Base-by-base conservation (phyloP, 2,113 vertebrate genomes). In the Rhea americana region DNA sequence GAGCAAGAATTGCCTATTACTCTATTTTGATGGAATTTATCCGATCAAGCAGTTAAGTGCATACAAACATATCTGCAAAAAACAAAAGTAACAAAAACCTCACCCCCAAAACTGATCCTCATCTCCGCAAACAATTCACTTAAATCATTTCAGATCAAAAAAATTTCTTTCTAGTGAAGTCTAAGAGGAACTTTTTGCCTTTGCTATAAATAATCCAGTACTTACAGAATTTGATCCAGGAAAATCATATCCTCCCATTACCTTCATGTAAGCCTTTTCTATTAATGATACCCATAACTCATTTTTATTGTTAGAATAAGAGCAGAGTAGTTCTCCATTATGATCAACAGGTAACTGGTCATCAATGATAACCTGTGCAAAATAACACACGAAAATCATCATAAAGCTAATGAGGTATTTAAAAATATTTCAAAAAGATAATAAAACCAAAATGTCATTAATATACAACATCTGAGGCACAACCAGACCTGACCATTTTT, bases 201-300 rank as follows among this genome's bases (percentile, higher is more conserved):
- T n/a, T 86, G 35, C 25, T 51, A 63, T 9, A 91, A 94, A 82
- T 55, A 55, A 80, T 13, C 13, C 41, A 5, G 17, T 85, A 98
- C 99, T 98, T 95, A 99, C 99, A 58, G 99, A 99, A 97, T 99
- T 99, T 61, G 99, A 99, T 81, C 99, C 99, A 32, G 99, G 99
- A 95, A 99, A 99, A 96, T 99, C 99, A 85, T 99, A 99, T 84
- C 99, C 99, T 83, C 99, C 99, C 99, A 99, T 99, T 91, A 99
- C 99, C 92, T 99, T 99, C 99, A 99, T 99, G 97, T 99, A 99
- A n/a, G 99, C 99, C 87, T 99, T 99, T 96, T 99, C 99, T 91
- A 99, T 99, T 74, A 99, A 98, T 0, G 99, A 99, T 18, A 99
- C 99, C 99, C 99, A 99, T 47, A 99, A 95, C 96, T 99, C 99